Conservation (phyloP, 1,140 invertebrate genomes). For the Megalonaias nervosa region DNA sequence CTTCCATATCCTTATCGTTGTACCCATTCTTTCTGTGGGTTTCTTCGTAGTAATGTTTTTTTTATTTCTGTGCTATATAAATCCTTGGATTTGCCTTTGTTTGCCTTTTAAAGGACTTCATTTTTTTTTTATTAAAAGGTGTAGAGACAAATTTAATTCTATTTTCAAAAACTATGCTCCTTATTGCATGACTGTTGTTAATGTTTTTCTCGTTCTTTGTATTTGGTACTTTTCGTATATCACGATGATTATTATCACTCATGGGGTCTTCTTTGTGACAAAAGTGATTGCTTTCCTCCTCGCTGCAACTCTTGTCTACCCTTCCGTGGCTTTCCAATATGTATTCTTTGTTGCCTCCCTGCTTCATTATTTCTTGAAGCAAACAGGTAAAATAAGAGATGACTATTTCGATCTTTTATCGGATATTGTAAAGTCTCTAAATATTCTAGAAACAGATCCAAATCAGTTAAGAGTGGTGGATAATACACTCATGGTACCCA, state of each 20-base stretch:
- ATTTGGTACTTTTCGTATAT: slow-evolving; percentile 1
- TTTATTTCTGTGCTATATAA: background rate
- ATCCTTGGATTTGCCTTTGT: slow-evolving; percentile 6
- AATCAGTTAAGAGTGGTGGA: background rate
- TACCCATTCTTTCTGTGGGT: background rate
- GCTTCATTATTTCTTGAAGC: slow-evolving; percentile 16
- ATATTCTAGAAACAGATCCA: background rate
- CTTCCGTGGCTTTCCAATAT: slow-evolving; percentile 7
- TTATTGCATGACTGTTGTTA: background rate
- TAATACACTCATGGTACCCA: background rate
- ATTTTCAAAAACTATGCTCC: background rate
- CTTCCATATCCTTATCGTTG: background rate
- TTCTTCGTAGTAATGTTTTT: background rate
- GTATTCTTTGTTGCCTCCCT: slow-evolving; percentile 12
- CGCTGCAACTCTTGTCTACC: slow-evolving; percentile 8
- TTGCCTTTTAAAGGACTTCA: background rate
- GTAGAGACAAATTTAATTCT: background rate
- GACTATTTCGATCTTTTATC: slow-evolving; percentile 10
- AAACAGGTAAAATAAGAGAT: background rate
- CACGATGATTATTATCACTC: background rate
- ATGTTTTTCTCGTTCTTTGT: background rate
- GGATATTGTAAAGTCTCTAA: slow-evolving; percentile 1
- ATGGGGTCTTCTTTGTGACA: background rate
- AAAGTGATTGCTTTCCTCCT: slow-evolving; percentile 8
- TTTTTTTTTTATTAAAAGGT: background rate